These are phyloP conservation scores for Limnephilus rhombicus DNA, from an alignment of 2,888 invertebrate genomes.

Conservation along the genomic window DNA sequence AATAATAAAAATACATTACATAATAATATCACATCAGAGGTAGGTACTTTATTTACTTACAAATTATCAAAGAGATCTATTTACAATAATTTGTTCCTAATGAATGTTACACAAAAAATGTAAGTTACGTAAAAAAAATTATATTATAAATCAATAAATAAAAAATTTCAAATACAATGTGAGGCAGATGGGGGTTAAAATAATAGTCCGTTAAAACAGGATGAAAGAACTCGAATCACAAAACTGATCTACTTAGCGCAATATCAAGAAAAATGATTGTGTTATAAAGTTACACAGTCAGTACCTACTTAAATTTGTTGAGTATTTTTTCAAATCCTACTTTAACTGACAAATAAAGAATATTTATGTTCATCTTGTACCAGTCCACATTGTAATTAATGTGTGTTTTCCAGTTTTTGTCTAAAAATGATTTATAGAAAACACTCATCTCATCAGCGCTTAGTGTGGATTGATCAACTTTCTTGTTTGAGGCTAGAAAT, in stretches of 20 bases:
- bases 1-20: neutral
- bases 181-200: neutral
- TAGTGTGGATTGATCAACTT: constrained; percentile 77
- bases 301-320: constrained; percentile 39
- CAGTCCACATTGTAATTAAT: constrained; percentile 88
- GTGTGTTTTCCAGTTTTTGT: constrained; percentile 88
- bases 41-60: neutral
- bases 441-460: constrained; percentile 92
- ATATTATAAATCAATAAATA: neutral
- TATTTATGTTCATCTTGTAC: constrained; percentile 87
- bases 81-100: neutral
- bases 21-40: too few relatives aligned
- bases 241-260: neutral
- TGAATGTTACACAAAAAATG: neutral
- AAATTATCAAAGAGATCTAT: neutral
- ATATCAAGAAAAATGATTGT: neutral
- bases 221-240: neutral
- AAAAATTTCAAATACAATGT: neutral
- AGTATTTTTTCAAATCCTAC: constrained; percentile 75
- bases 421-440: constrained; percentile 91
- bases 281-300: neutral
- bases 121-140: too few relatives aligned
- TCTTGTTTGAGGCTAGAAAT: constrained; percentile 76
- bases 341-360: constrained; percentile 80
- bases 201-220: neutral